Conservation (phyloP, 2,113 vertebrate species). For the Mustela lutreola region DNA sequence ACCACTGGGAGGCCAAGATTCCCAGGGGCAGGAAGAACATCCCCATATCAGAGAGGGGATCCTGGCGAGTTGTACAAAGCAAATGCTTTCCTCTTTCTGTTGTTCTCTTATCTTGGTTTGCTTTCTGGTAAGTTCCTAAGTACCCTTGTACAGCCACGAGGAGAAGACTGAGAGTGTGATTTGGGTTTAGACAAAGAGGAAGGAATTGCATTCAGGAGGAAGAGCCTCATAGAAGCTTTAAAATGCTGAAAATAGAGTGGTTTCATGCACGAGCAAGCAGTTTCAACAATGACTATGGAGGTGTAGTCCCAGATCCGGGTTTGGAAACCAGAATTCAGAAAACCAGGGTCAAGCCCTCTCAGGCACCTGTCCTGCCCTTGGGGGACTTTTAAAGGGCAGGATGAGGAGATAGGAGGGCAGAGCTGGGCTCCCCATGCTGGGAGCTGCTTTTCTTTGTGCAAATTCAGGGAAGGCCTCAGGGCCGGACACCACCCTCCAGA, state of each 20-base stretch:
- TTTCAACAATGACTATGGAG: background rate
- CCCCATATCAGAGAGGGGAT: background rate
- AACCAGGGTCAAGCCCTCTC: background rate
- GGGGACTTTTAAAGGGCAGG: background rate
- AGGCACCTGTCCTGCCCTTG: background rate
- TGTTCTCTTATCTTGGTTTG: background rate
- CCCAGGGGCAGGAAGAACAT: background rate
- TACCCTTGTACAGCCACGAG: background rate
- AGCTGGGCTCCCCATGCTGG: background rate
- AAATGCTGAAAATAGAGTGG: background rate
- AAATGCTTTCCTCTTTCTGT: background rate
- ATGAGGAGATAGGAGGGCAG: background rate
- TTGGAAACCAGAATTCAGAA: background rate
- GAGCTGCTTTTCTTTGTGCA: background rate
- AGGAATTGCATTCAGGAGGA: background rate
- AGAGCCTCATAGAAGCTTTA: background rate
- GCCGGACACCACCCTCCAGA: fast-evolving
- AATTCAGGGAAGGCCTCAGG: background rate
- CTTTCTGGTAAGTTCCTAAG: background rate
- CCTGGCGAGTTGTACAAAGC: background rate
- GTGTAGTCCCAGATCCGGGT: background rate
- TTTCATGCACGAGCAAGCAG: background rate
- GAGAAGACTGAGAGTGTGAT: background rate
- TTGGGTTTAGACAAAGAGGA: background rate
- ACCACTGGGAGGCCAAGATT: background rate